Evolutionary conservation across 2,113 vertebrate species (phyloP), one percentile per base, ranked within the genome.

Genomic region (Mystacornis crossleyi): DNA sequence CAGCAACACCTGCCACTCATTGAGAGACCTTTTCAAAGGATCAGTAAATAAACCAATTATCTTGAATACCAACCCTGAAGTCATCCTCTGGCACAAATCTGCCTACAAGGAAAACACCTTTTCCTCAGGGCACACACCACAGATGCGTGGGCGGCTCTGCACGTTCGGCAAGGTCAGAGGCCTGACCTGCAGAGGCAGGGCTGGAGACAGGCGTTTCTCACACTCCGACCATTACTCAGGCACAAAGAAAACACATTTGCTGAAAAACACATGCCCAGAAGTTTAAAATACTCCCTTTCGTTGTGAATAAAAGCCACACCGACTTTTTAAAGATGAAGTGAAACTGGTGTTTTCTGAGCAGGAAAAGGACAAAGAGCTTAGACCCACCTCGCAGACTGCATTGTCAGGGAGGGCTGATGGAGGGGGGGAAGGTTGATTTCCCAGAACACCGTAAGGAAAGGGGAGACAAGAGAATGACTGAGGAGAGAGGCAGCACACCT

Each of bases 21-120:
- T 34, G 69, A 58, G 5, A 48, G 65, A 74, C 73, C 67, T 69
- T 81, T 95, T 72, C 60, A 74, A 80, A 74, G 90, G 90, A 93
- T 86, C 47, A 94, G 72, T 89, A 96, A 92, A 95, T 81, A 95
- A 92, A 78, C 90, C 93, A 53, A 70, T 95, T 95, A 95, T 64
- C 81, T 71, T 88, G 77, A 95, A 95, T 84, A 81, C 43, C 69
- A 91, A 60, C 53, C 60, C 89, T 83, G 55, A 77, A 93, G 69
- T 89, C 81, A 81, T 66, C 47, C 81, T 25, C 81, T 97, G 88
- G 92, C 90, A 12, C 82, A 89, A 92, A 89, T 86, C 90, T 80
- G 92, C 80, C 82, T 53, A 40, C 47, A 45, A 89, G 72, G 82
- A 85, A 85, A 85, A 94, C 72, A 69, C 74, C 91, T 75, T 90